phyloP scores from a whole-genome alignment of 2,113 vertebrate species.

The Scophthalmus maximus region DNA sequence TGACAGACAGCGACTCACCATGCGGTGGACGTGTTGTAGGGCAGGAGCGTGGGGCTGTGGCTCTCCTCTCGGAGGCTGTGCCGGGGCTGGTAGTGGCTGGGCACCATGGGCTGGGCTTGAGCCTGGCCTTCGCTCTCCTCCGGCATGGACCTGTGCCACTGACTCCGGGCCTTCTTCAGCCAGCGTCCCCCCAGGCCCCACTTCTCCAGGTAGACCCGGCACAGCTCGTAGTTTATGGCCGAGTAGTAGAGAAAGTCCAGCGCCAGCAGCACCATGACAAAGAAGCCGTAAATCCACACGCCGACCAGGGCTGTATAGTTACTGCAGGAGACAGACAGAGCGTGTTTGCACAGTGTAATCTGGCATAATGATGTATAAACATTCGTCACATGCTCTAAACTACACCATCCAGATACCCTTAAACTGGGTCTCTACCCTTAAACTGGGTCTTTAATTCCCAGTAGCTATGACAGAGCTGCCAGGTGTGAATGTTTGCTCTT shows the following conservation, averaged over 20 bases:
- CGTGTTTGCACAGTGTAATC: slow-evolving; percentile 34
- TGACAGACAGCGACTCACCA: slow-evolving; percentile 85
- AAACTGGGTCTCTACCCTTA: background rate
- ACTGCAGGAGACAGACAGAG: slow-evolving; percentile 75
- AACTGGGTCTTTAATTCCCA: slow-evolving; percentile 20
- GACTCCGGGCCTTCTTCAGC: slow-evolving; percentile 90
- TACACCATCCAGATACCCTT: slow-evolving; percentile 29
- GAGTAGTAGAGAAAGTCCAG: slow-evolving; percentile 98
- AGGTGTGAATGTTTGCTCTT: slow-evolving; percentile 54
- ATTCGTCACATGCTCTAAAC: slow-evolving; percentile 30
- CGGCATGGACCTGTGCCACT: slow-evolving; percentile 86
- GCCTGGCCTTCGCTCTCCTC: slow-evolving; percentile 80
- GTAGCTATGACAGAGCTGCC: slow-evolving; percentile 29
- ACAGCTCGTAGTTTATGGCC: slow-evolving; percentile 97
- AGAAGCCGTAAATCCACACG: slow-evolving; percentile 99
- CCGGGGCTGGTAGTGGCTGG: slow-evolving; percentile 83
- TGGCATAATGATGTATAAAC: slow-evolving; percentile 42
- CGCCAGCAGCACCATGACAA: slow-evolving; percentile 92
- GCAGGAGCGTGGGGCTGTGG: slow-evolving; percentile 88
- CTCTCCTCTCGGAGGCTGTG: slow-evolving; percentile 87
- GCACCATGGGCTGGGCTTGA: slow-evolving; percentile 70
- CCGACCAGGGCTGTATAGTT: slow-evolving; percentile 97
- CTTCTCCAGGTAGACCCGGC: slow-evolving; percentile 92
- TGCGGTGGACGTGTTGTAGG: slow-evolving; percentile 92
- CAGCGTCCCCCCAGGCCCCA: slow-evolving; percentile 95